These are phyloP conservation scores for Brevimyrus niger DNA, from an alignment of 2,113 vertebrate genomes.

Conservation along the genomic window DNA sequence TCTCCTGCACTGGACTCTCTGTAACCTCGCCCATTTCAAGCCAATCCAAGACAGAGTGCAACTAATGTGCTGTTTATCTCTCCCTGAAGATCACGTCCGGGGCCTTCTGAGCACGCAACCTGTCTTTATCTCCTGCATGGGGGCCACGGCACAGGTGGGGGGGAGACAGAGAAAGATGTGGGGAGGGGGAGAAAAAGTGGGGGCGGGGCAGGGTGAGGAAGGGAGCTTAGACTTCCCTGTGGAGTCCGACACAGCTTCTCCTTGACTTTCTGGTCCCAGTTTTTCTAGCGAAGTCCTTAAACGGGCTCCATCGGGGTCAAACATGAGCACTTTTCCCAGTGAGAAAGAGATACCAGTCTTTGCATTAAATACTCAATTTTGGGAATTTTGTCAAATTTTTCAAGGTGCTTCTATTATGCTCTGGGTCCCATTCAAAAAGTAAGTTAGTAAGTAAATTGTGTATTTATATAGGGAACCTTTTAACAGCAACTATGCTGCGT, in stretches of 20 bases:
- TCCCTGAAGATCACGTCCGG: constrained; percentile 44
- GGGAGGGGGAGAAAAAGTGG: not conserved
- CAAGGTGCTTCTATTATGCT: not conserved
- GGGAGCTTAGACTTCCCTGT: constrained; percentile 26
- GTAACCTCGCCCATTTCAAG: constrained; percentile 46
- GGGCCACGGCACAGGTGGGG: constrained; percentile 31
- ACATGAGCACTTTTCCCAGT: not conserved
- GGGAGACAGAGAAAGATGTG: not conserved
- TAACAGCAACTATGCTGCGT: not conserved
- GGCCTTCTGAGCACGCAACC: constrained; percentile 42
- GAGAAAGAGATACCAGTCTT: not conserved
- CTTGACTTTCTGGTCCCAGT: not conserved
- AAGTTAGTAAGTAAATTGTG: not conserved
- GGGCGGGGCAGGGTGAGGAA: not conserved
- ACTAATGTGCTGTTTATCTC: constrained; percentile 57
- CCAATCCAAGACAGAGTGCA: constrained; percentile 53
- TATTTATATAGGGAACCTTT: not conserved
- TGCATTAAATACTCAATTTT: not conserved
- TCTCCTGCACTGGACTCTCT: constrained; percentile 42
- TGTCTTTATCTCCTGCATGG: constrained; percentile 36
- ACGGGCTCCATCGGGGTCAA: not conserved
- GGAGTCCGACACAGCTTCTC: not conserved
- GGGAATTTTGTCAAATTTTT: not conserved
- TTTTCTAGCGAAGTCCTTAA: not conserved
- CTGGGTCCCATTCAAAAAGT: not conserved